phyloP scores from a whole-genome alignment of 2,797 vertebrate species.

The Phalanger gymnotis region DNA sequence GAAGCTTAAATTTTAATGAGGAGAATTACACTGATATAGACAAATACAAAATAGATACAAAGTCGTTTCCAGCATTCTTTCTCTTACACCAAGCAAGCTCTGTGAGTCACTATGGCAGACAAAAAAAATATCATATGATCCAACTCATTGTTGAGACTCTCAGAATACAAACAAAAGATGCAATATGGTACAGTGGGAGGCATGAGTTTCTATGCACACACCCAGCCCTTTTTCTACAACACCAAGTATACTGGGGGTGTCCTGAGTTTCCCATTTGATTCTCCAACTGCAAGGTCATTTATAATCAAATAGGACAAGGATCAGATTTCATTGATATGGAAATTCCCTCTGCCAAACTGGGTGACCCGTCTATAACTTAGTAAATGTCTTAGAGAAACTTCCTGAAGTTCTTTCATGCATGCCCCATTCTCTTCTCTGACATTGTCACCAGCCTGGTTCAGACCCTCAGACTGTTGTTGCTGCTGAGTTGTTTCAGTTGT shows the following conservation, averaged over 20 bases:
- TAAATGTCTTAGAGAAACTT: neutral
- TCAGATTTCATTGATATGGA: neutral
- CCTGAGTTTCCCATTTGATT: neutral
- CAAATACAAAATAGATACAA: neutral
- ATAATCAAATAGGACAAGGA: neutral
- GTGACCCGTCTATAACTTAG: neutral
- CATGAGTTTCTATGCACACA: neutral
- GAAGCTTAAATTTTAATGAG: neutral
- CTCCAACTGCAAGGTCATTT: neutral
- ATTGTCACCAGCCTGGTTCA: neutral
- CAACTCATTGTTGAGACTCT: neutral
- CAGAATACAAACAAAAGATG: neutral
- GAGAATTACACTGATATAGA: neutral
- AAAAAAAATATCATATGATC: neutral
- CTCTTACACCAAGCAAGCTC: neutral
- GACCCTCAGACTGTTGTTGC: neutral
- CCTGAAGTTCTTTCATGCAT: neutral
- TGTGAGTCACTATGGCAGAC: neutral
- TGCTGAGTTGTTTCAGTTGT: neutral
- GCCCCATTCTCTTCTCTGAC: neutral
- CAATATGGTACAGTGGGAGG: neutral
- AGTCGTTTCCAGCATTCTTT: neutral
- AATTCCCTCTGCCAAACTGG: neutral
- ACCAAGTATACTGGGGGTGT: neutral
- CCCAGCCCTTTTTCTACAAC: neutral